These are phyloP conservation scores for Platichthys stellatus DNA, from an alignment of 2,113 vertebrate species.

Conservation along the genomic window DNA sequence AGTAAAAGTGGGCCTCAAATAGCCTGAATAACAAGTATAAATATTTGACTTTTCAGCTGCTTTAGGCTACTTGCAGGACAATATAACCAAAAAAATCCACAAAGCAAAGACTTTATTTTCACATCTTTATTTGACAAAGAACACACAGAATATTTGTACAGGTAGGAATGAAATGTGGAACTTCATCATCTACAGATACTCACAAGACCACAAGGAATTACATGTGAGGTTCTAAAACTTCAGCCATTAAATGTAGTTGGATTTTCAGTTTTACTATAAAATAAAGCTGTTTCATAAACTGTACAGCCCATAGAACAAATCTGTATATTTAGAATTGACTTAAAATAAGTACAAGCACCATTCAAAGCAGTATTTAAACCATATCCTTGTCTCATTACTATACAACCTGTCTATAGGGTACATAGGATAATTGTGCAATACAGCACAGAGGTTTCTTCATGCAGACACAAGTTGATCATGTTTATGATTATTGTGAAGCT, in stretches of 20 bases:
- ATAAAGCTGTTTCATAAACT: neutral
- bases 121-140: neutral
- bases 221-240: too few relatives aligned
- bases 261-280: neutral
- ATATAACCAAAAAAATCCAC: too few relatives aligned
- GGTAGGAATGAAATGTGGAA: neutral
- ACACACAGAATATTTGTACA: neutral
- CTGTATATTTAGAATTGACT: neutral
- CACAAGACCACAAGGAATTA: too few relatives aligned
- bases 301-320: neutral
- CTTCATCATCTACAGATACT: neutral
- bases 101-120: too few relatives aligned
- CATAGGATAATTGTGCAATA: too few relatives aligned
- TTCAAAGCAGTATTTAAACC: neutral
- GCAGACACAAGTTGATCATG: neutral
- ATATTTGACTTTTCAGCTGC: too few relatives aligned
- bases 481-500: neutral
- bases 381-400: neutral
- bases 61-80: too few relatives aligned
- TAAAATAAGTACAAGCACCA: neutral
- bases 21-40: too few relatives aligned
- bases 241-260: neutral
- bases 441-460: neutral
- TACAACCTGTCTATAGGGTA: neutral
- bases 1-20: too few relatives aligned